A percentile compares a stretch with the other conserved stretches of the same genome.
phyloP scores from a whole-genome alignment of 2,797 vertebrate genomes.

The Micropoecilia bifurca region DNA sequence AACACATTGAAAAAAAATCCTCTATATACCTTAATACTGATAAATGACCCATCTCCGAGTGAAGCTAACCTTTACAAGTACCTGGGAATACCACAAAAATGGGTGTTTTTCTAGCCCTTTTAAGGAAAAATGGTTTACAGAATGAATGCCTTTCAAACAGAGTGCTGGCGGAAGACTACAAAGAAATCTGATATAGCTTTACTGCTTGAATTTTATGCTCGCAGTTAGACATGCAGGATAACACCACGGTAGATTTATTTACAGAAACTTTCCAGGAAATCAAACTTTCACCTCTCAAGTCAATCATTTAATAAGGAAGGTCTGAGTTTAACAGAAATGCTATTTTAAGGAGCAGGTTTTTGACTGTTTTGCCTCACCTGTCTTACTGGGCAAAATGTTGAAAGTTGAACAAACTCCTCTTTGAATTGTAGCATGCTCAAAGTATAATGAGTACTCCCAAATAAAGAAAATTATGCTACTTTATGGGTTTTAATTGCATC shows the following conservation, averaged over 20 bases:
- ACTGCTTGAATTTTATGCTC: slow-evolving; percentile 13
- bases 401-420: neutral
- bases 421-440: neutral
- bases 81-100: too few species aligned
- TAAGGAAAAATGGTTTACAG: neutral
- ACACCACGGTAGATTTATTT: neutral
- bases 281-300: neutral
- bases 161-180: rapidly evolving
- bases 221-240: neutral
- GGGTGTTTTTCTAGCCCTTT: neutral
- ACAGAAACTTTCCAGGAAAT: slow-evolving; percentile 1
- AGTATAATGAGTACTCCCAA: neutral
- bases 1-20: neutral
- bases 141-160: neutral
- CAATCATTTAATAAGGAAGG: neutral
- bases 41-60: neutral
- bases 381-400: neutral
- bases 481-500: neutral
- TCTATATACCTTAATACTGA: neutral
- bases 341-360: neutral
- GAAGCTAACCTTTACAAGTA: neutral
- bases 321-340: neutral
- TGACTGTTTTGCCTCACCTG: neutral
- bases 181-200: neutral
- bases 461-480: neutral